Base-by-base conservation (phyloP, 2,888 invertebrate genomes). In the Griposia aprilina region DNA sequence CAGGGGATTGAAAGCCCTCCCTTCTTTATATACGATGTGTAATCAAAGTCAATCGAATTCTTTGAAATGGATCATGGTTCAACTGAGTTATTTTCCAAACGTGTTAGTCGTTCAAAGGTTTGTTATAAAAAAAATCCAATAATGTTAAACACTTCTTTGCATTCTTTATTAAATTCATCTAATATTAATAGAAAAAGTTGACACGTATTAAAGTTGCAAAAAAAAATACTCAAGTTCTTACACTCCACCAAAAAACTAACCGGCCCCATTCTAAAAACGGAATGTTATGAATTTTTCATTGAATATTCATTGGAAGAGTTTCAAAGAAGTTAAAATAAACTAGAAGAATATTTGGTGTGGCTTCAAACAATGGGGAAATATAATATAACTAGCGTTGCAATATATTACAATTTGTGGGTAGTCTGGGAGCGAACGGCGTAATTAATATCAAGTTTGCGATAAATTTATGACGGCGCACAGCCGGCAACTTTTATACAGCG, bases 381-480 rank as follows among this genome's bases (percentile, higher is more conserved):
- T 87, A 80, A 84, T 89, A 86, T 88, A 90, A 90, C 88, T 89
- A 88, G 81, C 84, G 83, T 81, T 87, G 90, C 91, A 92, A 93
- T 94, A 93, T 93, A 94, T 94, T 91, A 93, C 91, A 94, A 94
- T 94, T 94, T 94, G 93, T 89, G 93, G 94, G 90, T 92, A 93
- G 91, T 93, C 93, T 88, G 90, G 86, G 88, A 91, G 89, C 91
- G 87, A 85, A 90, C 90, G 87, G 83, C 91, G 95, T 95, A 96
- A 96, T 96, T 96, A 96, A 95, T 96, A 96, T 94, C 94, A 95
- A 95, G 94, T 95, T 95, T 93, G 94, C 91, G 89, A 93, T 93
- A 92, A 93, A 94, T 95, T 94, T 94, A 94, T 92, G 87, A 72
- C 84, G 79, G 87, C 80, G 78, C 80, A 74, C 78, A 80, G 79